Conservation (phyloP, 1,140 invertebrate species). For the Cydia amplana region DNA sequence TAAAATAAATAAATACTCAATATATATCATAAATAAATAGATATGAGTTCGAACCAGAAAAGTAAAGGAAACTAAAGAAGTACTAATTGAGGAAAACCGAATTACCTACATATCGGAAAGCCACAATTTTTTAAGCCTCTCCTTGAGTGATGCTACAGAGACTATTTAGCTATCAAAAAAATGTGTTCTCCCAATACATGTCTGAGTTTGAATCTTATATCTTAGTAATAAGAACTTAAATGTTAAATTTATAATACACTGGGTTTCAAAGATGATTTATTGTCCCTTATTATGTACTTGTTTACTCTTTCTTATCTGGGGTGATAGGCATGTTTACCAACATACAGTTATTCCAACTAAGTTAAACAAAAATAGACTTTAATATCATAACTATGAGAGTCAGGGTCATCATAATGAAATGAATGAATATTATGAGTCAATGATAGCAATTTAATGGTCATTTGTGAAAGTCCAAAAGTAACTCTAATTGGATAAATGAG, state of each 20-base stretch:
- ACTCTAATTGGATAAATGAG: not conserved
- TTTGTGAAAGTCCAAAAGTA: constrained; percentile 1
- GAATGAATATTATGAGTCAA: not conserved
- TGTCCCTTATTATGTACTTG: not conserved
- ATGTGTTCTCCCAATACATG: no score
- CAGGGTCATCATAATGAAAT: not conserved
- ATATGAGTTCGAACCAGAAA: no score
- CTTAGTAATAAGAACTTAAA: not conserved
- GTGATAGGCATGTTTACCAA: not conserved
- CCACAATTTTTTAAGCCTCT: no score
- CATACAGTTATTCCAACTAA: not conserved
- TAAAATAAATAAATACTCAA: no score
- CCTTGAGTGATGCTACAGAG: no score
- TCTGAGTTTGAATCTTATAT: not conserved
- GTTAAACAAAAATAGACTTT: not conserved
- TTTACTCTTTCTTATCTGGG: constrained; percentile 3
- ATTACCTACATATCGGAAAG: no score
- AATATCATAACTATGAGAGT: not conserved
- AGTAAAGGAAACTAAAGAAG: no score
- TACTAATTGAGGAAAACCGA: no score
- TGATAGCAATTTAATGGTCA: constrained; percentile 1
- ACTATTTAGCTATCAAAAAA: no score
- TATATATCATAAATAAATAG: no score
- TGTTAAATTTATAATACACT: not conserved
- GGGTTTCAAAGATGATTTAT: not conserved